Evolutionary conservation across 1,140 invertebrate genomes (phyloP).

Genomic region (Pseudomyrmex flavicornis): DNA sequence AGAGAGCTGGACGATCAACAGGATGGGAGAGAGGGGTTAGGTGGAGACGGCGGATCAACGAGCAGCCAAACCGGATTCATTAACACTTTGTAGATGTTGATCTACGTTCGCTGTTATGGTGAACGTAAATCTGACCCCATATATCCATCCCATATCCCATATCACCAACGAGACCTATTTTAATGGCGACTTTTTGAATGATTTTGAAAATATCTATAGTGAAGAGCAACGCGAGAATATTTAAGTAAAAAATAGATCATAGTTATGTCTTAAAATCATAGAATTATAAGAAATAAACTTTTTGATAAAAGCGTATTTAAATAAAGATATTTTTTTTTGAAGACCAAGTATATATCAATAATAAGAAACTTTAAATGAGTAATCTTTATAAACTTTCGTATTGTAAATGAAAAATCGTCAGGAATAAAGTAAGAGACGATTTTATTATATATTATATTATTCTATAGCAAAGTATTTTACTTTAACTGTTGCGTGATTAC

Average conservation of each 20-base stretch:
- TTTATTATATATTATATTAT: background rate
- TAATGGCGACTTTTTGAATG: background rate
- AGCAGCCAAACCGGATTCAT: conserved; percentile 45
- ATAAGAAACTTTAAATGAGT: too few species aligned
- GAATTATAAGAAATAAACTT: background rate
- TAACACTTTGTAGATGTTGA: conserved; percentile 48
- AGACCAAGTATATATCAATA: too few species aligned
- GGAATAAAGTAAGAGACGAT: too few species aligned
- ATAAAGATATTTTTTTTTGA: too few species aligned
- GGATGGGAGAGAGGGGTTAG: background rate
- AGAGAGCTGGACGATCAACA: conserved; percentile 25
- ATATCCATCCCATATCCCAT: too few species aligned
- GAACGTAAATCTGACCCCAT: conserved; percentile 13
- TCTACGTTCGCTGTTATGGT: conserved; percentile 18
- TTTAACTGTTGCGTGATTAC: background rate
- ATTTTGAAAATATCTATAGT: conserved; percentile 13
- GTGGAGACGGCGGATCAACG: conserved; percentile 33
- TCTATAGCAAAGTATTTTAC: background rate
- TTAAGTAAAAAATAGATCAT: background rate
- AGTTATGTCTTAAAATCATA: background rate
- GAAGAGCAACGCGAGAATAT: background rate
- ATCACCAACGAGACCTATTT: background rate
- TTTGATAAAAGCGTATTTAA: too few species aligned
- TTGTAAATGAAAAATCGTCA: too few species aligned
- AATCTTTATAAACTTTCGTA: too few species aligned